Percentiles rank a stretch among this genome's conserved stretches.
phyloP scores from a whole-genome alignment of 2,888 invertebrate genomes.

The Kryphioiulus occultus region DNA sequence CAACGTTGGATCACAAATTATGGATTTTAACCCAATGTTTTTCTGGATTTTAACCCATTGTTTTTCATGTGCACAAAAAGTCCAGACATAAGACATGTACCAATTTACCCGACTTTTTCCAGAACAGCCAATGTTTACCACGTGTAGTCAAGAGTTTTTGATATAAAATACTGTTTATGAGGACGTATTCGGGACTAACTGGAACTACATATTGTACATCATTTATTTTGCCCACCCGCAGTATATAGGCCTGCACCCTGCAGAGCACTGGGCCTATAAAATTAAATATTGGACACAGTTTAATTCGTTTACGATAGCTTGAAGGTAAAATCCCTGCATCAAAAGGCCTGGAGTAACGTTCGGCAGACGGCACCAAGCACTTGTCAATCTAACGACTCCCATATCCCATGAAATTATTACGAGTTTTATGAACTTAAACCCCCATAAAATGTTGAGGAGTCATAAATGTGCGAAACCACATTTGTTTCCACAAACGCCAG shows the following conservation, averaged over 20 bases:
- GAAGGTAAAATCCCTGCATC: not conserved
- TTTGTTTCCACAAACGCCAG: not conserved
- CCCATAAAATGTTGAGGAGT: conserved; percentile 2
- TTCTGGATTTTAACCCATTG: too few species aligned
- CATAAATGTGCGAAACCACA: not conserved
- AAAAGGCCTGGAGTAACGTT: not conserved
- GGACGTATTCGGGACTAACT: too few species aligned
- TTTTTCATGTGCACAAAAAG: too few species aligned
- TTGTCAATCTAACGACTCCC: conserved; percentile 22
- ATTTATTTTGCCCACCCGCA: too few species aligned
- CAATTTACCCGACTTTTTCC: too few species aligned
- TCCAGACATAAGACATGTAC: too few species aligned
- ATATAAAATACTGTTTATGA: too few species aligned
- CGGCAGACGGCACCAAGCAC: not conserved
- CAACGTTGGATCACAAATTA: too few species aligned
- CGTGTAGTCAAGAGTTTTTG: too few species aligned
- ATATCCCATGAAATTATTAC: conserved; percentile 19
- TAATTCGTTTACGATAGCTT: not conserved
- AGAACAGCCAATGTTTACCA: too few species aligned
- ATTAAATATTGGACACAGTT: conserved; percentile 7
- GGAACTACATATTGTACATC: too few species aligned
- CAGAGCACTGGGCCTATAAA: not conserved
- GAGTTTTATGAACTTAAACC: conserved; percentile 19
- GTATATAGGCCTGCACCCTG: not conserved
- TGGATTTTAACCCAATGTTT: too few species aligned